Evolutionary conservation across 2,888 invertebrate genomes (phyloP).

Genomic region (Melieria picta): DNA sequence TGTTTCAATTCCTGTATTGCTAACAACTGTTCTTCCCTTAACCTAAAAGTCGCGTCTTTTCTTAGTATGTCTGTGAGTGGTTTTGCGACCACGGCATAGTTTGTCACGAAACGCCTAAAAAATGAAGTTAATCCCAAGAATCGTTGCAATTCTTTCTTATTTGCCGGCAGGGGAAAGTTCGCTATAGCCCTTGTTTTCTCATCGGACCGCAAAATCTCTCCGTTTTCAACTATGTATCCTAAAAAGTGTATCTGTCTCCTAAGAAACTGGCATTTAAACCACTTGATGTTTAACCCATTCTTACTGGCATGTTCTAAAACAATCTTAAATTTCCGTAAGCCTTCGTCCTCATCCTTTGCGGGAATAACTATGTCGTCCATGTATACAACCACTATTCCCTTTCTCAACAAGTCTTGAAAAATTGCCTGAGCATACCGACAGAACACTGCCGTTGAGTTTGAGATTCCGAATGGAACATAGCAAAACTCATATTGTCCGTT

Average conservation of each 20-base stretch:
- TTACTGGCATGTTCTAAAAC: constrained; percentile 30
- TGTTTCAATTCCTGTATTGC: constrained; percentile 17
- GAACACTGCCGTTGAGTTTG: constrained; percentile 51
- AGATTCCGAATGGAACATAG: constrained; percentile 59
- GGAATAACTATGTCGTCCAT: constrained; percentile 39
- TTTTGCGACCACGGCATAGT: constrained; percentile 10
- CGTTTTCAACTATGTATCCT: constrained; percentile 18
- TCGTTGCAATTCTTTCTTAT: constrained; percentile 19
- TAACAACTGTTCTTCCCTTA: constrained; percentile 4
- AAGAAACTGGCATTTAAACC: constrained; percentile 40
- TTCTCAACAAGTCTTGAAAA: constrained; percentile 14
- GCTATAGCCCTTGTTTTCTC: constrained; percentile 18
- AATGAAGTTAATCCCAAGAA: constrained; percentile 41
- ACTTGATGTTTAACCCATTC: constrained; percentile 35
- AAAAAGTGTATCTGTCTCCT: background rate
- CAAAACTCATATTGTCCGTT: constrained; percentile 52
- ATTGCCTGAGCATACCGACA: constrained; percentile 26
- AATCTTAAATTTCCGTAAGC: constrained; percentile 17
- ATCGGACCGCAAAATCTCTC: constrained; percentile 13
- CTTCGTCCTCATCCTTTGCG: constrained; percentile 31
- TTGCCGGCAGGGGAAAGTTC: constrained; percentile 8
- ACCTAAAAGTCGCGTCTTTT: constrained; percentile 16
- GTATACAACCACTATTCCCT: constrained; percentile 28
- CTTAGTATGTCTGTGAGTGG: constrained; percentile 3
- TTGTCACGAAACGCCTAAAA: constrained; percentile 20